These are phyloP conservation scores for Laupala kohalensis DNA, from an alignment of 1,140 invertebrate species.

Conservation along the genomic window DNA sequence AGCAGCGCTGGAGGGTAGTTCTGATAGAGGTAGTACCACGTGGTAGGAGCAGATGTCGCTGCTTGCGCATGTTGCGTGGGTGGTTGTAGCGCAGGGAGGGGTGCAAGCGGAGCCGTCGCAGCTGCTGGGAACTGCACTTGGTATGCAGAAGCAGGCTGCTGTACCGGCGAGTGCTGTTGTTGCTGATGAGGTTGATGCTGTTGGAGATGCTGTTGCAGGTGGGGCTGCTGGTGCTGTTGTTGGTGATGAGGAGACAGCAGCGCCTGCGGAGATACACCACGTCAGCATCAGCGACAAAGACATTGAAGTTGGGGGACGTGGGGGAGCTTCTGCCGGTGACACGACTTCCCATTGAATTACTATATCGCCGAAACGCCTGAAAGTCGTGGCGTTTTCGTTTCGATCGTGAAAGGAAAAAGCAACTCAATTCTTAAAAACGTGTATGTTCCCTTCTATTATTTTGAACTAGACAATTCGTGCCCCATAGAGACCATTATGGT, in stretches of 20 bases:
- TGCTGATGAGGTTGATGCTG: conserved; percentile 18
- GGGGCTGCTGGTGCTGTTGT: conserved; percentile 21
- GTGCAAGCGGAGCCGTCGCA: conserved; percentile 12
- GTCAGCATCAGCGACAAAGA: no score
- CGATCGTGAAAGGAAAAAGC: no score
- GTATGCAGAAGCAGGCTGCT: conserved; percentile 12
- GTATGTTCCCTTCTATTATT: no score
- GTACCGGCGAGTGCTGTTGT: conserved; percentile 13
- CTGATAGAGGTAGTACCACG: background rate
- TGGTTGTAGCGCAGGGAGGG: background rate
- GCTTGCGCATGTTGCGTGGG: background rate
- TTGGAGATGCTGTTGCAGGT: conserved; percentile 16
- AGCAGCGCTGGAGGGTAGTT: conserved; percentile 28
- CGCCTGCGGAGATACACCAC: no score
- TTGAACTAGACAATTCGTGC: no score
- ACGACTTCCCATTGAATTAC: no score
- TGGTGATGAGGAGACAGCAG: conserved; percentile 15
- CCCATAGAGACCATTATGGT: no score
- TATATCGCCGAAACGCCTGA: no score
- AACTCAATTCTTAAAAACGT: no score
- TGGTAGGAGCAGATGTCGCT: conserved; percentile 22
- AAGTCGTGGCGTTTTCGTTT: no score
- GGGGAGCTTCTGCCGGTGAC: no score
- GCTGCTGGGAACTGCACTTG: background rate
- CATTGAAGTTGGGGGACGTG: no score